Evolutionary conservation across 2,797 vertebrate species (phyloP), one percentile per base, ranked within the genome.

Genomic region (Picus viridis): DNA sequence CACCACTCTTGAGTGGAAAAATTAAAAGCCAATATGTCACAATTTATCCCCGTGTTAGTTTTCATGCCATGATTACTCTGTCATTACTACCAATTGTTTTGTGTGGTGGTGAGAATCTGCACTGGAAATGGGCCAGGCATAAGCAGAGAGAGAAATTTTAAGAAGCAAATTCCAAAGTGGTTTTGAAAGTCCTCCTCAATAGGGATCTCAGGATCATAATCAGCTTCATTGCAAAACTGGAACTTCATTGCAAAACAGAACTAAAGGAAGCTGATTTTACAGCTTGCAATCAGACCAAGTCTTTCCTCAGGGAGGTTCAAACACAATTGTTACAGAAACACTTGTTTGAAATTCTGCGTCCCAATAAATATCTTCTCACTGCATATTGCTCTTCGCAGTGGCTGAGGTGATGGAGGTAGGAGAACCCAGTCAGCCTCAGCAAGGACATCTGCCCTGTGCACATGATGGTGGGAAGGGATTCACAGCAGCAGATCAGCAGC

Each of bases 321-420:
- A 43, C 7, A 9, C 3, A 49, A 41, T 10, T 17, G 3, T 51
- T 82, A 20, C 9, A 67, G 22, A 78, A 59, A 13, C 29, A n/a
- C 16, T 87, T 70, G 8, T 16, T 91, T 72, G 43, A 80, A 54
- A 64, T 74, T 63, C 47, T 73, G 2, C 56, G 85, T 73, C 20
- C 16, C 7, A 19, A 6, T 12, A 61, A 30, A 54, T 27, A 3
- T 8, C 2, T 32, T 57, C 34, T 58, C 29, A 20, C n/a, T 62
- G 10, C 1, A 18, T 34, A 15, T n/a, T 0, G 0, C 3, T 73
- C 2, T 75, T 9, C 12, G 3, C 9, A 7, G 34, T 3, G 4
- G 16, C 30, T 56, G 71, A 72, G 34, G 13, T 22, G 39, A 36
- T n/a, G 22, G 71, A 67, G 47, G 5, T 1, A 15, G 69, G 49